Conservation (phyloP, 2,113 vertebrate species). For the Myrmophylax atrothorax region DNA sequence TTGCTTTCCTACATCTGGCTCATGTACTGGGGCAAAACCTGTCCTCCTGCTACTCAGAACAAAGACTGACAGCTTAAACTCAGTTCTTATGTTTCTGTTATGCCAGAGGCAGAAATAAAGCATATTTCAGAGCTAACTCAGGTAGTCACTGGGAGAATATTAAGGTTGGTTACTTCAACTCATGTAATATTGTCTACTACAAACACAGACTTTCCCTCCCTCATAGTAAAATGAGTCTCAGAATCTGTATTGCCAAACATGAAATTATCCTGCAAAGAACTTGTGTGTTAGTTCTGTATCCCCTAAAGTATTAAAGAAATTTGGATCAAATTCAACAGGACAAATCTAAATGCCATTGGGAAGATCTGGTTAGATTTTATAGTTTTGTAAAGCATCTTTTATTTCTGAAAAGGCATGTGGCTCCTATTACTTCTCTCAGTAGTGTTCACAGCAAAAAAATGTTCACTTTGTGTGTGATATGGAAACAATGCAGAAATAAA, state of each 20-base stretch:
- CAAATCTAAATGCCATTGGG: neutral
- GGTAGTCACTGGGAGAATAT: neutral
- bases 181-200: neutral
- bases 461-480: neutral
- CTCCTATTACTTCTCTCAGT: neutral
- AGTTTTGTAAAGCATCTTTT: neutral
- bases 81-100: neutral
- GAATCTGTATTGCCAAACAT: neutral
- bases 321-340: neutral
- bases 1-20: neutral
- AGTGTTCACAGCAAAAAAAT: neutral
- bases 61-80: neutral
- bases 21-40: neutral
- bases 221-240: neutral
- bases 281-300: neutral
- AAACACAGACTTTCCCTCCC: neutral
- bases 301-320: neutral
- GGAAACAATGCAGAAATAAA: slow-evolving; percentile 10
- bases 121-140: neutral
- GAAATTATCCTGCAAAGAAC: neutral
- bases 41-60: neutral
- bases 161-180: neutral
- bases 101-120: neutral
- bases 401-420: neutral
- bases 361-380: neutral